phyloP scores from a whole-genome alignment of 2,888 invertebrate genomes.

The Drosophila acutilabella region DNA sequence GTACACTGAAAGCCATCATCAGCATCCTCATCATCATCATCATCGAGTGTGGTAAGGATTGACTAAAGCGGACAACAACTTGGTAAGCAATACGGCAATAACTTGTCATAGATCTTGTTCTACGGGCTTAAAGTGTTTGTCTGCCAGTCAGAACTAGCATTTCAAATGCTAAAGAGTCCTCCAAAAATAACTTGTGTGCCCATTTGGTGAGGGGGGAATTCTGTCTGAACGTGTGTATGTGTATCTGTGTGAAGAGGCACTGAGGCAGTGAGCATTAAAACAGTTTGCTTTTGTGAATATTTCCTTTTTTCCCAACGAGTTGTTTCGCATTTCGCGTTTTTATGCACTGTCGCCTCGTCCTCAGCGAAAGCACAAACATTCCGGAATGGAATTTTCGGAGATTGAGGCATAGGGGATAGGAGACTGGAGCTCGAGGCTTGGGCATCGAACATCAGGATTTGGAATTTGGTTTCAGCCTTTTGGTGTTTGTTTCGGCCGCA shows the following conservation, averaged over 20 bases:
- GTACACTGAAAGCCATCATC: constrained; percentile 1
- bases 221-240: constrained; percentile 6
- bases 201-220: background rate
- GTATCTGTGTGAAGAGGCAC: constrained; percentile 10
- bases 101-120: constrained; percentile 37
- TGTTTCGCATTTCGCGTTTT: constrained; percentile 47
- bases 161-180: constrained; percentile 10
- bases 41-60: background rate
- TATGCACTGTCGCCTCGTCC: constrained; percentile 49
- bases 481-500: constrained; percentile 15
- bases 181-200: background rate
- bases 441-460: background rate
- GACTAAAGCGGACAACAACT: constrained; percentile 28
- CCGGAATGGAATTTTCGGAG: background rate
- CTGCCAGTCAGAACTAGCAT: constrained; percentile 12
- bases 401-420: background rate
- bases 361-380: background rate
- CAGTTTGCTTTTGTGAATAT: constrained; percentile 42
- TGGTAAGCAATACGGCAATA: constrained; percentile 33
- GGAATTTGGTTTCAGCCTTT: constrained; percentile 8
- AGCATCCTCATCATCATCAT: background rate
- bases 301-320: constrained; percentile 44
- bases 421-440: background rate
- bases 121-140: constrained; percentile 34
- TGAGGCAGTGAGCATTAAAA: constrained; percentile 38